phyloP scores from a whole-genome alignment of 1,140 invertebrate genomes.

The Drosophila grimshawi region DNA sequence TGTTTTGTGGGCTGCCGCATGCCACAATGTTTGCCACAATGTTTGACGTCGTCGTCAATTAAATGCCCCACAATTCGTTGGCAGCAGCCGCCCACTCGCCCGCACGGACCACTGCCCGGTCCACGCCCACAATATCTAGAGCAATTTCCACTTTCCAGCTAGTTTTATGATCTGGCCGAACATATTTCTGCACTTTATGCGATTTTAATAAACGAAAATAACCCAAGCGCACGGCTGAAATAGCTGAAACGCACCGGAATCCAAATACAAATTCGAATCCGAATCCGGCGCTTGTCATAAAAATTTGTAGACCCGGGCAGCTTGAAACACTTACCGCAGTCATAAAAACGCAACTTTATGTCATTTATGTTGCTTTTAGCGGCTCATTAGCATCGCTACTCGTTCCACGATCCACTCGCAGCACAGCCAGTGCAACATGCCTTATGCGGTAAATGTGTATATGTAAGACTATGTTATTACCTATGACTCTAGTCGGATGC shows the following conservation, averaged over 20 bases:
- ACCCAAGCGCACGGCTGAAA: conserved; percentile 41
- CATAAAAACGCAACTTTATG: conserved; percentile 80
- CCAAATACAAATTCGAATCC: conserved; percentile 47
- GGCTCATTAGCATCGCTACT: conserved; percentile 75
- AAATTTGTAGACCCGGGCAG: conserved; percentile 73
- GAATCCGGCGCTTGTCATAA: conserved; percentile 64
- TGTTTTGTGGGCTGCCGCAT: conserved; percentile 54
- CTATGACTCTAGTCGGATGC: conserved; percentile 20
- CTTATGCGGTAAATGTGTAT: conserved; percentile 13
- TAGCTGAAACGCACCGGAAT: conserved; percentile 55
- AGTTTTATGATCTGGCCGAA: conserved; percentile 64
- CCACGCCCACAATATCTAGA: conserved; percentile 43
- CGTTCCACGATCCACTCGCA: conserved; percentile 13
- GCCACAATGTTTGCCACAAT: conserved; percentile 48
- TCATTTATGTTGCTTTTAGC: conserved; percentile 82
- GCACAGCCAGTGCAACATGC: conserved; percentile 24
- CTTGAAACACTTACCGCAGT: conserved; percentile 61
- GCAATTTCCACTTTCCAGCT: conserved; percentile 65
- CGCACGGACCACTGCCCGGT: not conserved
- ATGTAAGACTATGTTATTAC: conserved; percentile 22
- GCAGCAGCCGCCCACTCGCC: conserved; percentile 32
- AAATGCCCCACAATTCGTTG: conserved; percentile 50
- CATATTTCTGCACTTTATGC: conserved; percentile 82
- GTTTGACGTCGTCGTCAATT: conserved; percentile 67
- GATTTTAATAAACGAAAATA: conserved; percentile 82